phyloP scores from a whole-genome alignment of 2,797 vertebrate genomes.

The Dromococcyx pavoninus region DNA sequence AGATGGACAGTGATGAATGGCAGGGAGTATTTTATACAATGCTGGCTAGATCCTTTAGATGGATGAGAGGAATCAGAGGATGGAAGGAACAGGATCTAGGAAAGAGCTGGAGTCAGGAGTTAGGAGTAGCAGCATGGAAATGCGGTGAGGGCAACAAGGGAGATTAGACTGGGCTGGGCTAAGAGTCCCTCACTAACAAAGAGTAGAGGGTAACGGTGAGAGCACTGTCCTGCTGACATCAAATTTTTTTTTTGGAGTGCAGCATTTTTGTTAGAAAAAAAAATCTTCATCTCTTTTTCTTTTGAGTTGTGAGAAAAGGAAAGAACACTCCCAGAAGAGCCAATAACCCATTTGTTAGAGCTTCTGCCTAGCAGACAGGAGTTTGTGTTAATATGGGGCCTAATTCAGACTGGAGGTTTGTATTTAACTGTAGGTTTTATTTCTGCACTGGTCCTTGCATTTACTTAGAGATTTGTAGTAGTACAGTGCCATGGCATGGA shows the following conservation, averaged over 20 bases:
- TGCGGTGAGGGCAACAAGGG: not conserved
- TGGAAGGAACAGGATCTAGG: not conserved
- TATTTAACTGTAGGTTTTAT: not conserved
- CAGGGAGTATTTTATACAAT: not conserved
- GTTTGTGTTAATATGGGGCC: not conserved
- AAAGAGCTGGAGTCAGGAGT: not conserved
- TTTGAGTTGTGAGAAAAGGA: not conserved
- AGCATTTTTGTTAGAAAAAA: not conserved
- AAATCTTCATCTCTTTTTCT: not conserved
- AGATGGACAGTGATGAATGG: not conserved
- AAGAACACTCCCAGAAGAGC: not conserved
- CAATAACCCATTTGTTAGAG: not conserved
- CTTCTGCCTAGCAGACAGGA: not conserved
- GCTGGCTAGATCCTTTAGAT: not conserved
- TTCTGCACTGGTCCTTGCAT: not conserved
- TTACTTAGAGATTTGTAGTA: not conserved
- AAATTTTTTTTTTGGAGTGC: not conserved
- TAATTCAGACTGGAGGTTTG: not conserved
- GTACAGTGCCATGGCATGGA: not conserved
- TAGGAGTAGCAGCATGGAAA: not conserved
- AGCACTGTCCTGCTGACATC: not conserved
- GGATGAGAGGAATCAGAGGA: not conserved
- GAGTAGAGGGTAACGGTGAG: not conserved
- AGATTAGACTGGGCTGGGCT: not conserved
- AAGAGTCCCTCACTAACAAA: not conserved